Base-by-base conservation (phyloP, 2,888 invertebrate species). In the Muschampia plurimacula region DNA sequence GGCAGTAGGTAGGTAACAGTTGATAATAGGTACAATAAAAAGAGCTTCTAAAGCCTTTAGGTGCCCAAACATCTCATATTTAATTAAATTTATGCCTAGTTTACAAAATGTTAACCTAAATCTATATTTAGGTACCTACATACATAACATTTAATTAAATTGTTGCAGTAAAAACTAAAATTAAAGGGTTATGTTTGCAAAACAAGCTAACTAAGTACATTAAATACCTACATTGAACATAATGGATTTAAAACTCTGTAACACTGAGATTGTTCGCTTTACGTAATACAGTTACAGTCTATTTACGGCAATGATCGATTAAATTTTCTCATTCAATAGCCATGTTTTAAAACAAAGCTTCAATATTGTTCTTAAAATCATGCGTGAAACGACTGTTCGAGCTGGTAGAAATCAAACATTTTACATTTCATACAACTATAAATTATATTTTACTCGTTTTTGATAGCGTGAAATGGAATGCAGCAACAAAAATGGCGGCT, bases 361-460 rank as follows among this genome's bases (percentile, higher is more conserved):
- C 46, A 39, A 67, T 72, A 73, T 74, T 72, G 74, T 75, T 75
- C 68, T 73, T 73, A 72, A 73, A 72, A 67, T 72, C 72, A 64
- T 71, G 62, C 71, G 36, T 74, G 69, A 74, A 74, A 82, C 78
- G 78, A 68, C 71, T 52, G 46, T 52, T 67, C 57, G 59, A 46
- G 52, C 36, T 72, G 62, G 71, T 49, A 49, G 66, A 49, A 66
- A 59, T 57, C 46, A 28, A 46, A 46, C 71, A 67, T 67, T 74
- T 70, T 72, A 74, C 71, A 74, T 75, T 75, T 74, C 70, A 76
- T 74, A 75, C 75, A 75, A 66, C 74, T 57, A 75, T 76, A 76
- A 76, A 76, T 76, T 74, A 74, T 67, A 75, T 72, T 74, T 76
- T 74, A 76, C 74, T 75, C 68, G 68, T 67, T 74, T 74, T 69